Percentiles rank a stretch among this genome's conserved stretches.
These are phyloP conservation scores for Aphaenogaster ashmeadi DNA, from an alignment of 1,140 invertebrate species.

Conservation along the genomic window DNA sequence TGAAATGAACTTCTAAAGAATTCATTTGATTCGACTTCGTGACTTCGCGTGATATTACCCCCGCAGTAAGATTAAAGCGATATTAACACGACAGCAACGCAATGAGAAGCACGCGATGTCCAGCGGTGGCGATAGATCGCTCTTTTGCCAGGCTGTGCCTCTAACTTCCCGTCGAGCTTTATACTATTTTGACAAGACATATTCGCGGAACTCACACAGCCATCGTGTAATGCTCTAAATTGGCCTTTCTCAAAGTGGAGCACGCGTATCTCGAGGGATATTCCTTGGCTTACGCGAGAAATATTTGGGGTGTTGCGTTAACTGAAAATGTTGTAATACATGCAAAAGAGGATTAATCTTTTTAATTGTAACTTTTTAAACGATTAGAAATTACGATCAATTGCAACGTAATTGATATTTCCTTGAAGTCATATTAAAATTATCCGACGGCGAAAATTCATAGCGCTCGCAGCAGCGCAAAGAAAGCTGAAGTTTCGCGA, in stretches of 20 bases:
- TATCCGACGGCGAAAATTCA: background rate
- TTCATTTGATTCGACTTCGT: conserved; percentile 55
- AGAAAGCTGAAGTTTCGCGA: conserved; percentile 32
- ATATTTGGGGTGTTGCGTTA: background rate
- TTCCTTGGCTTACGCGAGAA: background rate
- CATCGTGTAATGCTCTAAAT: background rate
- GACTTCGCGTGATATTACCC: conserved; percentile 37
- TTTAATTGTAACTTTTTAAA: background rate
- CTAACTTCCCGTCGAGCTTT: conserved; percentile 24
- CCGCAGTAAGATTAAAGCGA: conserved; percentile 52
- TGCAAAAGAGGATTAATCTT: background rate
- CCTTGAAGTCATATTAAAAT: background rate
- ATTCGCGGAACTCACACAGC: background rate
- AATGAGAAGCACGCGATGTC: conserved; percentile 52
- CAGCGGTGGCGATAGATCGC: conserved; percentile 30
- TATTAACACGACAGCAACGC: conserved; percentile 47
- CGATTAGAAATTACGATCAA: background rate
- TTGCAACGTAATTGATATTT: background rate
- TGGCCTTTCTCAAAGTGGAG: conserved; percentile 6
- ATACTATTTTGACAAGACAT: conserved; percentile 34
- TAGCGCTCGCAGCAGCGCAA: background rate
- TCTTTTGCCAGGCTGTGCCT: conserved; percentile 25
- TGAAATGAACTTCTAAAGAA: conserved; percentile 51
- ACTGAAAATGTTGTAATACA: background rate
- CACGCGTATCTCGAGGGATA: background rate